Evolutionary conservation across 2,888 invertebrate species (phyloP).

Genomic region (Sphaeridia pumilis): DNA sequence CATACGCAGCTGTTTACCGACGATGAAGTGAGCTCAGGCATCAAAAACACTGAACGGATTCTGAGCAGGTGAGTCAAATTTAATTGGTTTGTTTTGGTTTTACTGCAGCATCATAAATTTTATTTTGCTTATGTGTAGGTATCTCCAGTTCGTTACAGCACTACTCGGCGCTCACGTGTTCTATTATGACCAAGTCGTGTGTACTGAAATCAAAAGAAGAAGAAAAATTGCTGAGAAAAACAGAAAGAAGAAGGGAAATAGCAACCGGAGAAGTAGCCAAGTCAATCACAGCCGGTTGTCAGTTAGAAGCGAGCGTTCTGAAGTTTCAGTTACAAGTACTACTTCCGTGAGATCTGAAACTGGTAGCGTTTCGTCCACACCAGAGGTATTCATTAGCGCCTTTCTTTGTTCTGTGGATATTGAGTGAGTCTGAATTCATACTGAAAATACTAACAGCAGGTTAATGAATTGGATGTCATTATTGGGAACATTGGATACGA

Average conservation of each 20-base stretch:
- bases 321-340: conserved; percentile 2
- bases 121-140: too few species aligned
- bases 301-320: neutral
- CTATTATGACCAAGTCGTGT: conserved; percentile 26
- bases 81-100: too few species aligned
- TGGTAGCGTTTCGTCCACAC: too few species aligned
- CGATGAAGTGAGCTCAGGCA: conserved; percentile 9
- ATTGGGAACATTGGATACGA: conserved; percentile 34
- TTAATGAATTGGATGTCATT: conserved; percentile 30
- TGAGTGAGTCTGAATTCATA: too few species aligned
- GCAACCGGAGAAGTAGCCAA: too few species aligned
- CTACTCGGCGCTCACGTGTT: conserved; percentile 28
- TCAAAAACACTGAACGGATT: conserved; percentile 16
- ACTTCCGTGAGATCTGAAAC: too few species aligned
- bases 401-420: too few species aligned
- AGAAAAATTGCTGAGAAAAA: conserved; percentile 15
- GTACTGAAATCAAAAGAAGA: conserved; percentile 23
- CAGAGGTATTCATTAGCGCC: conserved; percentile 1
- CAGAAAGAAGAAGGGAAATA: conserved; percentile 13
- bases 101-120: neutral
- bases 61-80: conserved; percentile 14
- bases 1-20: conserved; percentile 19
- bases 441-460: too few species aligned
- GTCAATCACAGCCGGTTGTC: too few species aligned
- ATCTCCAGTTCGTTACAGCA: conserved; percentile 24